Base-by-base conservation (phyloP, 2,113 vertebrate species). In the Nestor notabilis region DNA sequence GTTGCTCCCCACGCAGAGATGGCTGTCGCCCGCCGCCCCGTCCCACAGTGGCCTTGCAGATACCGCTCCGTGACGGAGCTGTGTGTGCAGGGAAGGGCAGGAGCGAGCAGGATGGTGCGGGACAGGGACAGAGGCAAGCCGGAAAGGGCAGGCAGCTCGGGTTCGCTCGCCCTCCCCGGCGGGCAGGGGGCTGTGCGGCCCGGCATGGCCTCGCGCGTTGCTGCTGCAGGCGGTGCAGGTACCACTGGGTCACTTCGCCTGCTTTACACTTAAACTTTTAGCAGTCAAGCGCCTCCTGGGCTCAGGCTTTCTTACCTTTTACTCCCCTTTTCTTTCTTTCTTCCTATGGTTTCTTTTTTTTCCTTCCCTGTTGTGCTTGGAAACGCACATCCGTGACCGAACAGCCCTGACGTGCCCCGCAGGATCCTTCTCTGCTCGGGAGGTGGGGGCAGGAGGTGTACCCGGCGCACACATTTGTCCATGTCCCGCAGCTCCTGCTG, bases 1-100 rank as follows among this genome's bases (percentile, higher is more conserved):
- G n/a, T n/a, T n/a, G n/a, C n/a, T n/a, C n/a, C n/a, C 9, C 23
- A 9, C 7, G 5, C 9, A 6, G 17, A 31, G 23, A 7, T 5
- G 41, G 20, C 9, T 17, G 25, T 37, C 16, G 9, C 17, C 15
- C 21, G 1, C 35, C 23, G 13, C 23, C 52, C 43, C 21, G 41
- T 77, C 58, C 44, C 47, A 39, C 44, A 31, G 53, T 29, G 17
- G 63, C 12, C 11, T 28, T 19, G 24, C 39, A 1, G 25, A 47
- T 33, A 52, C 47, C 37, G 29, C 66, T 55, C 29, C 17, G 21
- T 66, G 41, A 47, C 24, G 55, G 50, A 10, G 71, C 55, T 6
- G 33, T 35, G 46, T 16, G 46, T 46, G 74, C 63, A 17, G 63
- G 29, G 33, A 37, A 19, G 39, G 61, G 49, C 44, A 16, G 23